Evolutionary conservation across 2,888 invertebrate species (phyloP), one percentile per base, ranked within the genome.

Genomic region (Hypselothyrea guttata): DNA sequence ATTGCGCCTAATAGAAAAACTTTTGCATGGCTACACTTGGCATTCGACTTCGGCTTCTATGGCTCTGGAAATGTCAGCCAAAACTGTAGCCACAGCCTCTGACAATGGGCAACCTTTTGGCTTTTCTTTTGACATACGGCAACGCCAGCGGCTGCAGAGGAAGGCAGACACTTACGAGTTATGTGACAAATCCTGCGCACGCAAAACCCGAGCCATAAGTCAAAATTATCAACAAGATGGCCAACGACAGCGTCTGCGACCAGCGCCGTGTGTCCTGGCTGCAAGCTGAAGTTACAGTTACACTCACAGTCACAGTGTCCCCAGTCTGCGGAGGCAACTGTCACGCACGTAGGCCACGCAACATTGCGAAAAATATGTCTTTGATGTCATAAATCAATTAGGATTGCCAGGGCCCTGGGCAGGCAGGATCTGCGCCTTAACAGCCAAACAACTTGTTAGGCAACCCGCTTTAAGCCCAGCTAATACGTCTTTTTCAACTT

Each of bases 371-470:
- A 88, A 88, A 88, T 88, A 87, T 88, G 87, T 78, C 88, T 87
- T 88, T 88, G 88, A 88, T 88, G 88, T 88, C 88, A 86, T 88
- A 88, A 88, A 88, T 88, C 87, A 88, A 88, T 88, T 88, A 88
- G 86, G 74, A 76, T 76, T 75, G 57, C 60, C 68, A 37, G 37
- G 38, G 49, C 16, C 40, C 54, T 46, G 66, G 57, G 57, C 76
- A 59, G 57, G 57, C 76, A 65, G 81, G 67, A 69, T 73, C 71
- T 71, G 65, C 54, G 69, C 69, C 84, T 83, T 72, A 69, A 49
- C 64, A 57, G 77, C 71, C 74, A 71, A 84, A 71, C 75, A 82
- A 78, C 82, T 81, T 81, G 78, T 68, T 71, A 64, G 81, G 33
- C 60, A 55, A 31, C 28, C 9, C 9, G 9, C 33, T 62, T 59